These are phyloP conservation scores for Diglossa cyanea DNA, from an alignment of 2,797 vertebrate species.

Conservation along the genomic window DNA sequence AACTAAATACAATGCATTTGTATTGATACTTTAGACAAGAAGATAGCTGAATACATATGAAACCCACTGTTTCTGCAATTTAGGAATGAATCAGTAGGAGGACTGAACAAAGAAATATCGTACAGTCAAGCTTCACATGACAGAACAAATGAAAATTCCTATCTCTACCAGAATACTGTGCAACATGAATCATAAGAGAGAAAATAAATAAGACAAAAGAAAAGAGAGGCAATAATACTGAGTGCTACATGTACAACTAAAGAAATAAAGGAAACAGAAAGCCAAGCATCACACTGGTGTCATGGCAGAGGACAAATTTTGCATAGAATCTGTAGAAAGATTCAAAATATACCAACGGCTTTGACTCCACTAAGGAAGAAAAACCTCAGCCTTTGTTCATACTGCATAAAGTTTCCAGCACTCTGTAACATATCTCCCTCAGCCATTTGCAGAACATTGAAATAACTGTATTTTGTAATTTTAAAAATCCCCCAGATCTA, in stretches of 20 bases:
- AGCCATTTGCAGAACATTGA: background rate
- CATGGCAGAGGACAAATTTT: background rate
- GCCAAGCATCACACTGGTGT: background rate
- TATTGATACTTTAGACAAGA: conserved; percentile 26
- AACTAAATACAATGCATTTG: background rate
- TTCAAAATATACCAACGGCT: background rate
- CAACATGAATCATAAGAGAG: background rate
- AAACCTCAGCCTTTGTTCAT: background rate
- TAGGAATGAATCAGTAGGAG: conserved; percentile 4
- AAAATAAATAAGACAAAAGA: conserved; percentile 33
- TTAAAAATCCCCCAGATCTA: background rate
- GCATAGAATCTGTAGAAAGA: background rate
- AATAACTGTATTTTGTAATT: background rate
- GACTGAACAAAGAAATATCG: conserved; percentile 13
- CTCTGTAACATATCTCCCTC: background rate
- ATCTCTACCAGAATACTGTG: background rate
- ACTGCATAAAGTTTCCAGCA: background rate
- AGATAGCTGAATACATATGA: background rate
- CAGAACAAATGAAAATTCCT: conserved; percentile 23
- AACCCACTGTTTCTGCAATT: background rate
- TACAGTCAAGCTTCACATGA: conserved; percentile 34
- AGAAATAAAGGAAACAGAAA: background rate
- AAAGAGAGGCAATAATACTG: background rate
- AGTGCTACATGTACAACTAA: background rate
- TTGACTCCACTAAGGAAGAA: background rate